These are phyloP conservation scores for Arizona elegans DNA, from an alignment of 2,113 vertebrate genomes.

Conservation along the genomic window DNA sequence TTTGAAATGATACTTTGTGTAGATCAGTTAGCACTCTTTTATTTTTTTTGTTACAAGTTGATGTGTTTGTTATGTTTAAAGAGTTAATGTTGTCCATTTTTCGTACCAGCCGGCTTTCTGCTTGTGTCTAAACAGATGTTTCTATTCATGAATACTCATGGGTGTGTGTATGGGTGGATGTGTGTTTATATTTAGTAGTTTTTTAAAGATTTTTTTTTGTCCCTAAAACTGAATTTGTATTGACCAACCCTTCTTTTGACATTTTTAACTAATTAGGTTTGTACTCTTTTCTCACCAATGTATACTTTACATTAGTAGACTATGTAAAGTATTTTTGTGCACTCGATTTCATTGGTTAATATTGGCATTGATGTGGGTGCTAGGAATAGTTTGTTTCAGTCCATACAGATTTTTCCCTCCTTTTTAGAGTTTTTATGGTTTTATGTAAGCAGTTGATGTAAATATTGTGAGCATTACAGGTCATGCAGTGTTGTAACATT, in stretches of 20 bases:
- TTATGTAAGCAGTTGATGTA: conserved; percentile 90
- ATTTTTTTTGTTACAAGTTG: conserved; percentile 44
- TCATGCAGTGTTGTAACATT: conserved; percentile 94
- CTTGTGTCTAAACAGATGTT: conserved; percentile 53
- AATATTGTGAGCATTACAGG: conserved; percentile 96
- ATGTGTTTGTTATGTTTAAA: conserved; percentile 47
- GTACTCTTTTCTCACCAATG: conserved; percentile 73
- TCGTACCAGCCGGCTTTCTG: conserved; percentile 47
- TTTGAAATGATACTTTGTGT: conserved; percentile 46
- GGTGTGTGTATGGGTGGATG: conserved; percentile 34
- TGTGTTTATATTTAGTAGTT: conserved; percentile 41
- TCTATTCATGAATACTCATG: conserved; percentile 54
- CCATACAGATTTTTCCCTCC: conserved; percentile 65
- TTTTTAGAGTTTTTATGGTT: conserved; percentile 75
- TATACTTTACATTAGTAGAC: conserved; percentile 80
- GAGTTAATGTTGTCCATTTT: conserved; percentile 49
- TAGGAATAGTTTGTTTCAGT: conserved; percentile 79
- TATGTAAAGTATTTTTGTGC: conserved; percentile 81
- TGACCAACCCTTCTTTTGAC: conserved; percentile 61
- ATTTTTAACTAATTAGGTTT: conserved; percentile 64
- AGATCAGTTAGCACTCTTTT: conserved; percentile 24
- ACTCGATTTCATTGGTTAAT: conserved; percentile 75
- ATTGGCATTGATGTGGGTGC: conserved; percentile 76
- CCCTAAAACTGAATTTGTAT: conserved; percentile 55
- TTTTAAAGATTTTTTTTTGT: conserved; percentile 46